Evolutionary conservation across 2,888 invertebrate species (phyloP), one percentile per base, ranked within the genome.

Genomic region (Mythimna albipuncta): DNA sequence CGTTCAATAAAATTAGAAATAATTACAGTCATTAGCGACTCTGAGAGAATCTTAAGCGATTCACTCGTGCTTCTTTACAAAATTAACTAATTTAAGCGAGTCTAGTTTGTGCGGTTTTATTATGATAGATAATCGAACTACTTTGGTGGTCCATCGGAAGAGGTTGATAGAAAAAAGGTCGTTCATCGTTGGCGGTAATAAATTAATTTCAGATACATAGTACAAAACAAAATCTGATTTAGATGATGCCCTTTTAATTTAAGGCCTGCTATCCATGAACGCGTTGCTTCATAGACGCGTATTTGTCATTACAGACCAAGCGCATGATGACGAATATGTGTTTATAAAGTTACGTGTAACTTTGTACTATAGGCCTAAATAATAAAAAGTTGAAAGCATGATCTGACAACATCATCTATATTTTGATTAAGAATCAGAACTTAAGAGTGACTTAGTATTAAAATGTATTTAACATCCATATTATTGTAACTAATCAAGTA

Each of bases 1-100:
- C 81, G 78, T 87, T 83, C 86, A 86, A 86, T 85, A 79, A 82
- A 88, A 90, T 91, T 89, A 89, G 89, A 88, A 85, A 84, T 89
- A 89, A 92, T 90, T 89, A 85, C 72, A 67, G 77, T 87, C 85
- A 87, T 91, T 89, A 89, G 84, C 71, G 61, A 71, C 71, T 83
- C 66, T 79, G 19, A 73, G 77, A 80, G 79, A 83, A 84, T 76
- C 59, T 77, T 19, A 79, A 75, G 65, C 70, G 73, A 69, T 79
- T 71, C 35, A 21, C 57, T 81, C 32, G 61, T 67, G 69, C 70
- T 79, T 77, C 77, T 82, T 77, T 77, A 75, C 35, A 77, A 77
- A 85, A 77, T 80, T 69, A 72, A 59, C 64, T 19, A 69, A 82
- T 64, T 76, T 74, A 70, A 77, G 57, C 61, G 47, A 44, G 64